A percentile compares a stretch with the other conserved stretches of the same genome.
Conservation (phyloP, 1,140 invertebrate species). For the Leptopilina boulardi region DNA sequence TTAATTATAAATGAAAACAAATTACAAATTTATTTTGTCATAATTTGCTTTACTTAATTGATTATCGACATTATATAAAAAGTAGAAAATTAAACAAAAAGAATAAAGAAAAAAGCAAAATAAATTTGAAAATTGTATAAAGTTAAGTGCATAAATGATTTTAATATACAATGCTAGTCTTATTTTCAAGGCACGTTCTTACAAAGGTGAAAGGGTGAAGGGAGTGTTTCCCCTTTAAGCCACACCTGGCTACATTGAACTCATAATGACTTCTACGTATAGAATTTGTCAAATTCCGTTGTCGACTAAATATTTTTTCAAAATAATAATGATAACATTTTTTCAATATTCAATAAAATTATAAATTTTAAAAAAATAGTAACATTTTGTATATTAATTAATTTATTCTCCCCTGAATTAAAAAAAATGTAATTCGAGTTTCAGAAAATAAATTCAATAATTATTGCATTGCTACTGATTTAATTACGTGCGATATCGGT, state of each 20-base stretch:
- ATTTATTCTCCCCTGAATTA: not conserved
- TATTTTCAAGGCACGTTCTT: conserved; percentile 24
- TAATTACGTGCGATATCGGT: not conserved
- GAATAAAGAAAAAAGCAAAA: not conserved
- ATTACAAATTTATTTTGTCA: no score
- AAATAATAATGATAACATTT: no score
- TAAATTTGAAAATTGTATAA: not conserved
- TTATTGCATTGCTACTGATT: not conserved
- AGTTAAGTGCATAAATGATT: not conserved
- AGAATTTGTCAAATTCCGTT: no score
- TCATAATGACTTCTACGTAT: conserved; percentile 13
- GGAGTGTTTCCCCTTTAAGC: conserved; percentile 8
- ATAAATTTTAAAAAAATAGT: not conserved
- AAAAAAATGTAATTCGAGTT: not conserved
- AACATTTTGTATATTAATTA: not conserved
- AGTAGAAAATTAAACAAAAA: not conserved
- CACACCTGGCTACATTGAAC: conserved; percentile 25
- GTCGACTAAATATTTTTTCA: no score
- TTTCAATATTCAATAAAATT: not conserved
- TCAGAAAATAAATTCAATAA: conserved; percentile 7
- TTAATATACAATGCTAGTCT: not conserved
- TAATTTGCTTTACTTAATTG: no score
- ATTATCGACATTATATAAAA: no score
- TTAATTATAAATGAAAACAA: no score
- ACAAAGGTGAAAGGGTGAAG: conserved; percentile 12